These are phyloP conservation scores for Vicugna pacos DNA, from an alignment of 2,113 vertebrate genomes.

Conservation along the genomic window DNA sequence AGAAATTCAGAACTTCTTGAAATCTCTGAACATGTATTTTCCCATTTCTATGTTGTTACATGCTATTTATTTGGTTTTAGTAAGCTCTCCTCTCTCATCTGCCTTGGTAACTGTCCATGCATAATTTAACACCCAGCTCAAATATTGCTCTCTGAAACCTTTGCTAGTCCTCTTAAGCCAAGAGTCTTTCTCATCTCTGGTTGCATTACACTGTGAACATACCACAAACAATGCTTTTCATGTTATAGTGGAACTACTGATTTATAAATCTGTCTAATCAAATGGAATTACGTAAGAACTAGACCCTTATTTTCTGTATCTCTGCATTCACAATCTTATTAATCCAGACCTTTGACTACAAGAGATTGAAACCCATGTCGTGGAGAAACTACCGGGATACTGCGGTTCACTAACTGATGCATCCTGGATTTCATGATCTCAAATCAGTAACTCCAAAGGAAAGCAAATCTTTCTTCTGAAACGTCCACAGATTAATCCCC, in stretches of 20 bases:
- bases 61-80: background rate
- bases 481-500: background rate
- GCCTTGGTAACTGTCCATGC: background rate
- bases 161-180: background rate
- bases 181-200: background rate
- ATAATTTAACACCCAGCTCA: background rate
- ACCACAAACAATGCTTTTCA: background rate
- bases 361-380: background rate
- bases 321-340: background rate
- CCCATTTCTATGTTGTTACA: background rate
- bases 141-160: background rate
- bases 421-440: background rate
- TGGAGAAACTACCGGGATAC: background rate
- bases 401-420: background rate
- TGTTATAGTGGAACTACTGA: background rate
- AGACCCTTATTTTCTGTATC: background rate
- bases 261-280: background rate
- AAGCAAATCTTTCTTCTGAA: background rate
- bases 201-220: background rate
- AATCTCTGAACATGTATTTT: background rate
- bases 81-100: background rate
- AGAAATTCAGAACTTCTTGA: background rate
- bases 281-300: background rate
- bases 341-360: background rate
- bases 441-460: background rate